Evolutionary conservation across 2,113 vertebrate genomes (phyloP), one percentile per base, ranked within the genome.

Genomic region (Rhinopithecus roxellana): DNA sequence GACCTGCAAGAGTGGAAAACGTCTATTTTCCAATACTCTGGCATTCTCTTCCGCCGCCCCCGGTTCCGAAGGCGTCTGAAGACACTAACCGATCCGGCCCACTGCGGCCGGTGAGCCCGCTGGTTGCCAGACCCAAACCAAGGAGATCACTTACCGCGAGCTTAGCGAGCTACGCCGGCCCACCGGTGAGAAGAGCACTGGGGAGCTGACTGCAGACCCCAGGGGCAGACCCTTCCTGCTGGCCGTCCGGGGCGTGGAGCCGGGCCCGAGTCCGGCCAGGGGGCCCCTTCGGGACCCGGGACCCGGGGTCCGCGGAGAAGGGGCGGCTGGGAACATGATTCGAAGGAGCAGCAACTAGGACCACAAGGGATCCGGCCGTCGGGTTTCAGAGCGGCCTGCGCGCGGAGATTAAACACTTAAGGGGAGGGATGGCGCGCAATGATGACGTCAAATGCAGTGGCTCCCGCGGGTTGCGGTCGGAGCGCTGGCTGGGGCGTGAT

Each of bases 171-270:
- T 98, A n/a, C 98, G 97, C 55, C 98, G 95, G 72, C 98, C 96
- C 23, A 64, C 97, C 0, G 98, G 99, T 1, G 99, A 99, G 80
- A 99, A 99, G 13, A 98, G 85, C 86, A 38, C 97, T 0, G 98
- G 98, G 0, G 98, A 98, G 70, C 96, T 40, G 91, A 96, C 82
- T 0, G 97, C 95, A 35, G 98, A 92, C 18, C 79, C 97, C 55
- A 97, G n/a, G 6, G 95, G 35, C 78, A 98, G 95, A 18, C 95
- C 95, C 72, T 97, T 99, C 81, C 98, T 98, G 85, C 96, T 61
- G 1, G 95, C 92, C 1, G 97, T 20, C 1, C 99, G 97, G 32
- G 98, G 98, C 4, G 98, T 98, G 16, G 98, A 98, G 55, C 98
- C 96, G 0, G 98, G 92, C 0, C 96, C 98, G 2, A 96, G 83